phyloP scores from a whole-genome alignment of 2,888 invertebrate species.

The Xylota sylvarum region DNA sequence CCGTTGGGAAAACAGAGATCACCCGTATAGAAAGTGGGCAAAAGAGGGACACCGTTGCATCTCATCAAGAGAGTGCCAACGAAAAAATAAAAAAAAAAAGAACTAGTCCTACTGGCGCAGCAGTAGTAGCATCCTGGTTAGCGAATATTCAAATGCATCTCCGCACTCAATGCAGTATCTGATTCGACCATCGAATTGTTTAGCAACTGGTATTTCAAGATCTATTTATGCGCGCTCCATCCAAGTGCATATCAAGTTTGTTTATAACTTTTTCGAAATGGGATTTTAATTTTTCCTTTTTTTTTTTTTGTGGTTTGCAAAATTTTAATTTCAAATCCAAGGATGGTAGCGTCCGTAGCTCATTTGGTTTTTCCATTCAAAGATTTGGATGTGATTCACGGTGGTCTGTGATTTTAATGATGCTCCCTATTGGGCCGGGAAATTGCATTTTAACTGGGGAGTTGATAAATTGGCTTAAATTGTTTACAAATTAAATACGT shows the following conservation, averaged over 20 bases:
- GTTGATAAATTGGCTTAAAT: slow-evolving; percentile 57
- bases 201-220: slow-evolving; percentile 72
- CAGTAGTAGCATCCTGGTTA: slow-evolving; percentile 60
- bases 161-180: slow-evolving; percentile 48
- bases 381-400: slow-evolving; percentile 46
- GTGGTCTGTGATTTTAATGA: slow-evolving; percentile 67
- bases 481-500: slow-evolving; percentile 50
- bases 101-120: slow-evolving; percentile 59
- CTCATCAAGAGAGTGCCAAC: slow-evolving; percentile 51
- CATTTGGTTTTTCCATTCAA: slow-evolving; percentile 30
- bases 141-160: slow-evolving; percentile 70
- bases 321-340: slow-evolving; percentile 61
- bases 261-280: slow-evolving; percentile 28
- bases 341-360: slow-evolving; percentile 9
- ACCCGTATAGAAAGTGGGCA: slow-evolving; percentile 53
- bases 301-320: background rate
- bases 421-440: slow-evolving; percentile 69
- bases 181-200: slow-evolving; percentile 70
- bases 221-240: slow-evolving; percentile 29
- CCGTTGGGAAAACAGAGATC: slow-evolving; percentile 48
- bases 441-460: slow-evolving; percentile 57
- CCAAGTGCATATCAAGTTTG: slow-evolving; percentile 46
- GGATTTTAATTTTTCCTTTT: slow-evolving; percentile 18
- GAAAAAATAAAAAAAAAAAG: slow-evolving; percentile 14
- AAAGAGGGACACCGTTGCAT: slow-evolving; percentile 69